Conservation (phyloP, 2,113 vertebrate species). For the Polypterus senegalus region DNA sequence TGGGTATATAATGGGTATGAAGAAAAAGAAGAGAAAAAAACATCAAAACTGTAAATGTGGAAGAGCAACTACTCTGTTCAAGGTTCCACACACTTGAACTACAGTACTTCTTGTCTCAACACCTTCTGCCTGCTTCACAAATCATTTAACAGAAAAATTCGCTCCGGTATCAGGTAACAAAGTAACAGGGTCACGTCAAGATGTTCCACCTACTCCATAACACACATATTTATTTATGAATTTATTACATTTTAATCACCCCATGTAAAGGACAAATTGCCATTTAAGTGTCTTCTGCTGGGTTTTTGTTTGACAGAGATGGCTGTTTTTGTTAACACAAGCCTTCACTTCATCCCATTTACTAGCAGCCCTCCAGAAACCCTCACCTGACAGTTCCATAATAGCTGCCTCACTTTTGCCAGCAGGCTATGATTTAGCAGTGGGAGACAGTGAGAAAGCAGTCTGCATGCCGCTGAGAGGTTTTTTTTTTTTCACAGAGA, state of each 20-base stretch:
- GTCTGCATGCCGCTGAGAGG: conserved; percentile 23
- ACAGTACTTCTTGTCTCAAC: too few relatives aligned
- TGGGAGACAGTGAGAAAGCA: conserved; percentile 47
- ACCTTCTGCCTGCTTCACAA: too few relatives aligned
- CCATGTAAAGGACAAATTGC: conserved; percentile 45
- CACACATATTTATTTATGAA: conserved; percentile 30
- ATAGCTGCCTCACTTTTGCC: conserved; percentile 45
- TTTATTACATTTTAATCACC: conserved; percentile 43
- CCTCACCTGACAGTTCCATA: conserved; percentile 57
- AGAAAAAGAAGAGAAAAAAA: too few relatives aligned
- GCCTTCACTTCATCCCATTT: conserved; percentile 46
- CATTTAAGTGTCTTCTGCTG: conserved; percentile 41
- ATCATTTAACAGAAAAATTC: too few relatives aligned
- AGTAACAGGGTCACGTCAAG: conserved; percentile 19
- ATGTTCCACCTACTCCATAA: conserved; percentile 19
- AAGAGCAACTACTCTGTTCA: too few relatives aligned
- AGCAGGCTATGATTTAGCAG: conserved; percentile 54
- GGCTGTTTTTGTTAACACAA: conserved; percentile 47
- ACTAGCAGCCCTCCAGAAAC: conserved; percentile 18
- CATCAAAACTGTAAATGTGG: too few relatives aligned
- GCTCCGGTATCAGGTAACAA: conserved; percentile 13
- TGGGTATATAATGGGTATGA: too few relatives aligned
- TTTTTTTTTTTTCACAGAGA: background rate
- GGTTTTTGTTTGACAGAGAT: conserved; percentile 48
- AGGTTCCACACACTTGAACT: too few relatives aligned